Evolutionary conservation across 1,140 invertebrate genomes (phyloP), one percentile per base, ranked within the genome.

Genomic region (Protaetia brevitarsis): DNA sequence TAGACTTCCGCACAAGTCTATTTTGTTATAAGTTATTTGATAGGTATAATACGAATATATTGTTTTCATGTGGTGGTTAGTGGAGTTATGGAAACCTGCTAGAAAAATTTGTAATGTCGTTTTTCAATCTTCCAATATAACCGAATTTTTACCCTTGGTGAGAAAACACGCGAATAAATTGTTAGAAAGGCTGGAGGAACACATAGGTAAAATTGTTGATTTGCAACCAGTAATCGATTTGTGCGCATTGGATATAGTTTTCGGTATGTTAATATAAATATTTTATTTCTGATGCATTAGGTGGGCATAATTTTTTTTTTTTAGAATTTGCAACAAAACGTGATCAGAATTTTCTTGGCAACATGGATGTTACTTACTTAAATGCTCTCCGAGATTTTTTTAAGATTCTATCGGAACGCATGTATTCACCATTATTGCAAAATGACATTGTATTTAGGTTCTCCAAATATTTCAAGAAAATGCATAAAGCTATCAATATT

Each of bases 181-280:
- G n/a, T 30, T 62, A 13, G 60, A 62, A 4, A 21, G 16, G 8
- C 26, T 62, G 23, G 36, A 62, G 11, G n/a, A n/a, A 28, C 19
- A 62, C 19, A 34, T 16, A 23, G 60, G 30, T 28, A 62, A 62
- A 34, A 5, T 16, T 0, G 19, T 62, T 6, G 60, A 62, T 23
- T 36, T 23, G 4, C 31, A 62, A 30, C n/a, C 2, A 2, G 2
- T 21, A 10, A 36, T 62, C 1, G 13, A 31, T 16, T 30, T 34
- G n/a, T 62, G 21, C 27, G 16, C 60, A 2, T 34, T 62, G n/a
- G 60, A 62, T n/a, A 26, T 36, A 21, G 21, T 62, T 34, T 62
- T 29, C 36, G 60, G 60, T 62, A 34, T 21, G 19, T 13, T 36
- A 29, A 10, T 4, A 4, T 7, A 58, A 13, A 8, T 58, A 16